Evolutionary conservation across 2,113 vertebrate species (phyloP).

Genomic region (Erythrocercus mccallii): DNA sequence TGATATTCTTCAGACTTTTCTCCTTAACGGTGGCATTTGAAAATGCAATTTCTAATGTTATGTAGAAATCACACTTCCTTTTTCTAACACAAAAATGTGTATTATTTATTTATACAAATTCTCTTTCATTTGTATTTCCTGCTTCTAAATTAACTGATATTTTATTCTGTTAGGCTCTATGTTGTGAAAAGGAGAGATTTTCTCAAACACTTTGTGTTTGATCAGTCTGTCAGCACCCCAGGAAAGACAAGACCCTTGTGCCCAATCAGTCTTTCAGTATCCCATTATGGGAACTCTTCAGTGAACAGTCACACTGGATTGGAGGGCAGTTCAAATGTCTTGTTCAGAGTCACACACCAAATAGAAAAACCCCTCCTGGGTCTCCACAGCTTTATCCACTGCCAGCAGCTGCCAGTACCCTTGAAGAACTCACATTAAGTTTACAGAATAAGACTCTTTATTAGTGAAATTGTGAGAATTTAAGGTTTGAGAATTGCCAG

Average conservation of each 20-base stretch:
- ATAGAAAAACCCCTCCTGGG: background rate
- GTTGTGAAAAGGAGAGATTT: background rate
- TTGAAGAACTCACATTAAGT: background rate
- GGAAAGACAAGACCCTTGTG: background rate
- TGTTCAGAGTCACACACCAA: background rate
- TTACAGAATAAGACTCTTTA: background rate
- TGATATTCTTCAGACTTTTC: background rate
- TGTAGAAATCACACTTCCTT: background rate
- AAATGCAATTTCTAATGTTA: background rate
- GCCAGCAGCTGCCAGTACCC: too few species aligned
- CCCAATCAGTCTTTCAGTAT: background rate
- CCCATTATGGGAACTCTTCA: background rate
- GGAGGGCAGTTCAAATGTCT: accelerated
- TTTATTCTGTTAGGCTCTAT: background rate
- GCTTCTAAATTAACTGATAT: background rate
- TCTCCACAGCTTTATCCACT: background rate
- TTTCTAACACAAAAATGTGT: background rate
- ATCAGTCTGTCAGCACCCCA: background rate
- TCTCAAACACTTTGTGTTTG: background rate
- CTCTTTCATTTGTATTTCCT: background rate
- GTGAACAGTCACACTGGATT: background rate
- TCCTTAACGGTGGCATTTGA: background rate
- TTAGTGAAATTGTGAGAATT: background rate
- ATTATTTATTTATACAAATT: background rate
- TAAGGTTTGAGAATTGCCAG: background rate